These are phyloP conservation scores for Salmo trutta DNA, from an alignment of 2,797 vertebrate species.

Conservation along the genomic window DNA sequence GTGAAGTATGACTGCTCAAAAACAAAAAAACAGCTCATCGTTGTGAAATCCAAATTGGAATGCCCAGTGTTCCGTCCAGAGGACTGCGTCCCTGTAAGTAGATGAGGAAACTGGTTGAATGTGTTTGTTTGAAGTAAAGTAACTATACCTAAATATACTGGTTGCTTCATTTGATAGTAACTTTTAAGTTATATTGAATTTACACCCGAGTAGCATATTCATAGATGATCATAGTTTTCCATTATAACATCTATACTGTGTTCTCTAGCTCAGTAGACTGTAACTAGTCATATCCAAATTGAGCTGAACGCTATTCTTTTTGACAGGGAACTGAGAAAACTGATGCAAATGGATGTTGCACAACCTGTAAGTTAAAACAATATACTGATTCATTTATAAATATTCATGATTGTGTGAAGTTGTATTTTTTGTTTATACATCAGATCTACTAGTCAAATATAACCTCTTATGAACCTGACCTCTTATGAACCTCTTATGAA, in stretches of 20 bases:
- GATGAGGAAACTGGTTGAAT: neutral
- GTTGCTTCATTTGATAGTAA: too few species aligned
- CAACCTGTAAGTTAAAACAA: slow-evolving; percentile 77
- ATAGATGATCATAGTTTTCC: neutral
- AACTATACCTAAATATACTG: too few species aligned
- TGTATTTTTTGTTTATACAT: neutral
- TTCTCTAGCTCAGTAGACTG: neutral
- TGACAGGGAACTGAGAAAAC: slow-evolving; percentile 75
- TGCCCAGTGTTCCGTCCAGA: slow-evolving; percentile 74
- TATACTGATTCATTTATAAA: neutral
- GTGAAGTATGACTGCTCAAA: slow-evolving; percentile 69
- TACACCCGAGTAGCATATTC: neutral
- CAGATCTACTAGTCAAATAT: too few species aligned
- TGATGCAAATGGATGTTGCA: slow-evolving; percentile 79
- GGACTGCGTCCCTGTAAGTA: slow-evolving; percentile 82
- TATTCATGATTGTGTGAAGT: neutral
- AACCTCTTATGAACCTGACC: too few species aligned
- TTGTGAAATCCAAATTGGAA: slow-evolving; percentile 43
- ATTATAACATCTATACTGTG: neutral
- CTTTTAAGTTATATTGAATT: neutral
- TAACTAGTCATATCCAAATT: neutral
- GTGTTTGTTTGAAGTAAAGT: neutral
- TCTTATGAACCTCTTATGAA: too few species aligned
- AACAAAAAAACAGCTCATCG: slow-evolving; percentile 54
- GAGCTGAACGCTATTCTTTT: neutral